phyloP scores from a whole-genome alignment of 2,888 invertebrate species.

The Cyclophora albipunctata region DNA sequence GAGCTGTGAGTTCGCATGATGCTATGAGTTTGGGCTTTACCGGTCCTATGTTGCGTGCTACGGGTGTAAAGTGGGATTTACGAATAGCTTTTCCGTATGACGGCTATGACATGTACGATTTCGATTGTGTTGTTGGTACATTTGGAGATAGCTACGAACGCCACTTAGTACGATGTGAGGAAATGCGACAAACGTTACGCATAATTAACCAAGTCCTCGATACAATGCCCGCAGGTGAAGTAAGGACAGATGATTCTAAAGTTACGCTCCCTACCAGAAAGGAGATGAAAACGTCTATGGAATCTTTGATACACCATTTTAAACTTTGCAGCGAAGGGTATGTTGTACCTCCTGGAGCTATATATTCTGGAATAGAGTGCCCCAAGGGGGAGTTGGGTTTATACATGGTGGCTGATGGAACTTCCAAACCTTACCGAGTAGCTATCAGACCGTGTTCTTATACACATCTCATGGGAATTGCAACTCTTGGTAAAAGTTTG shows the following conservation, averaged over 20 bases:
- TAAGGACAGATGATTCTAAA: slow-evolving; percentile 87
- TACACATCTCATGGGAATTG: slow-evolving; percentile 78
- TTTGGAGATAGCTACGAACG: slow-evolving; percentile 92
- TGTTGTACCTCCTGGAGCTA: slow-evolving; percentile 87
- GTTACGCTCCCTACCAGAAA: slow-evolving; percentile 81
- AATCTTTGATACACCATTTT: slow-evolving; percentile 92
- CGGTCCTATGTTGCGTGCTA: slow-evolving; percentile 83
- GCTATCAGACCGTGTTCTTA: slow-evolving; percentile 75
- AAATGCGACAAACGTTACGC: slow-evolving; percentile 85
- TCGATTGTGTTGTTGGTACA: slow-evolving; percentile 87
- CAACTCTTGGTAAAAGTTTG: slow-evolving; percentile 76
- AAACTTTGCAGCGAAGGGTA: slow-evolving; percentile 89
- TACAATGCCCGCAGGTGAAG: slow-evolving; percentile 87
- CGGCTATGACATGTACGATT: slow-evolving; percentile 86
- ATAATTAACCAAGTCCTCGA: slow-evolving; percentile 89
- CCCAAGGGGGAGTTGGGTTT: slow-evolving; percentile 93
- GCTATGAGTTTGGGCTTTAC: slow-evolving; percentile 84
- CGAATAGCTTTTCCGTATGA: slow-evolving; percentile 89
- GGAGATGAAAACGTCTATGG: slow-evolving; percentile 93
- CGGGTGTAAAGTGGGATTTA: slow-evolving; percentile 92
- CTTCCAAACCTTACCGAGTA: slow-evolving; percentile 82
- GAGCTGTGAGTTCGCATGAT: slow-evolving; percentile 81
- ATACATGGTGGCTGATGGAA: slow-evolving; percentile 90
- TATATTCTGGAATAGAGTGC: slow-evolving; percentile 86
- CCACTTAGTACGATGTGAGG: slow-evolving; percentile 79